Percentiles rank a stretch among this genome's conserved stretches.
Evolutionary conservation across 2,113 vertebrate species (phyloP).

Genomic region (Thamnophis sirtalis): DNA sequence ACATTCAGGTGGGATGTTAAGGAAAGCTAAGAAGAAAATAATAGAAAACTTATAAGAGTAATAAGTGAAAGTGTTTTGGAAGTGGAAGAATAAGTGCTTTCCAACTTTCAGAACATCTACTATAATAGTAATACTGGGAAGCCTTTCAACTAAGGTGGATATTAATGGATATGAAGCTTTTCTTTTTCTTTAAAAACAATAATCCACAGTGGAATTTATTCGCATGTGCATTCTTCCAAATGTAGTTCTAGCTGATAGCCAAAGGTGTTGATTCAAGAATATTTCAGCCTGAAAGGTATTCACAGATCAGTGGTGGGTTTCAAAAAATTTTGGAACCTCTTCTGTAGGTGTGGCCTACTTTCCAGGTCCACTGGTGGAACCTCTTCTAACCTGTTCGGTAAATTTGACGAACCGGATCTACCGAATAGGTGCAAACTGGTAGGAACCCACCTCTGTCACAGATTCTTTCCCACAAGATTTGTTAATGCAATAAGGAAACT

Average conservation of each 20-base stretch:
- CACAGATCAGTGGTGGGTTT: too few relatives aligned
- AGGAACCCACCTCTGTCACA: too few relatives aligned
- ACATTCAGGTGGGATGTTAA: background rate
- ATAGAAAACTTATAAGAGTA: background rate
- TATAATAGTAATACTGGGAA: background rate
- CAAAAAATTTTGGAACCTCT: too few relatives aligned
- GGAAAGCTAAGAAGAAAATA: background rate
- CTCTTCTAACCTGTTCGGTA: too few relatives aligned
- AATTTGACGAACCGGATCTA: too few relatives aligned
- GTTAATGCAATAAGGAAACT: background rate
- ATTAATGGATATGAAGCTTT: background rate
- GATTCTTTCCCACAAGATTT: background rate
- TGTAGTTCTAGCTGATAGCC: background rate
- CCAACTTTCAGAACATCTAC: background rate
- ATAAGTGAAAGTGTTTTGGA: background rate
- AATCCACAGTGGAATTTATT: background rate
- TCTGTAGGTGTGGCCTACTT: too few relatives aligned
- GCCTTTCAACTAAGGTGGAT: background rate
- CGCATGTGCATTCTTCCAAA: background rate
- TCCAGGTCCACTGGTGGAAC: too few relatives aligned
- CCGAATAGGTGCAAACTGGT: too few relatives aligned
- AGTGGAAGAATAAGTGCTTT: background rate
- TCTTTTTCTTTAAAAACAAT: background rate
- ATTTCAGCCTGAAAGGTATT: background rate
- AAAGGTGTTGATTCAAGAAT: background rate